A percentile compares a stretch with the other conserved stretches of the same genome.
Evolutionary conservation across 2,888 invertebrate species (phyloP).

Genomic region (Amphipoea lucens): DNA sequence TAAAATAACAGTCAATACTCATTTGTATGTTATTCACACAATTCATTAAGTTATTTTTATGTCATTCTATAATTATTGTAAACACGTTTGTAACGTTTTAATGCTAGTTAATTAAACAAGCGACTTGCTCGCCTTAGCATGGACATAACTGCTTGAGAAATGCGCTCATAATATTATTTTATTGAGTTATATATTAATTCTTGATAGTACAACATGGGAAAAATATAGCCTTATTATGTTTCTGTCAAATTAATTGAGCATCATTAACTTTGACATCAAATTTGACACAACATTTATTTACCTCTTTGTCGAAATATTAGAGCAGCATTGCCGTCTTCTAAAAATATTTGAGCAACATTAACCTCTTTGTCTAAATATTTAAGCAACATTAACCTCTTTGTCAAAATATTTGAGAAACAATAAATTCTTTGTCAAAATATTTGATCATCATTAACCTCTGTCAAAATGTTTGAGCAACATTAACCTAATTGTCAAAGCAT

Average conservation of each 20-base stretch:
- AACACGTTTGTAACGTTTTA: constrained; percentile 78
- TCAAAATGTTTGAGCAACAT: background rate
- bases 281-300: no score
- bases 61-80: constrained; percentile 73
- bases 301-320: no score
- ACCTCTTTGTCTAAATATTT: background rate
- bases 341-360: background rate
- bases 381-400: background rate
- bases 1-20: constrained; percentile 9
- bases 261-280: no score
- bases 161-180: constrained; percentile 16
- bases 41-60: constrained; percentile 72
- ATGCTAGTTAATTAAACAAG: constrained; percentile 76
- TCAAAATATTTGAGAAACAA: background rate
- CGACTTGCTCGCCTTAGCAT: constrained; percentile 74
- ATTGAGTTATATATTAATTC: constrained; percentile 11
- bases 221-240: no score
- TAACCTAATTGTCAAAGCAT: background rate
- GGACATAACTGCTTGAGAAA: constrained; percentile 50
- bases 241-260: no score
- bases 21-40: constrained; percentile 56
- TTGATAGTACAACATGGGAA: background rate
- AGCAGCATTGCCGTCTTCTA: no score
- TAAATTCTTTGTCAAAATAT: background rate
- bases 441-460: background rate